These are phyloP conservation scores for Misgurnus anguillicaudatus DNA, from an alignment of 2,113 vertebrate species.

Conservation along the genomic window DNA sequence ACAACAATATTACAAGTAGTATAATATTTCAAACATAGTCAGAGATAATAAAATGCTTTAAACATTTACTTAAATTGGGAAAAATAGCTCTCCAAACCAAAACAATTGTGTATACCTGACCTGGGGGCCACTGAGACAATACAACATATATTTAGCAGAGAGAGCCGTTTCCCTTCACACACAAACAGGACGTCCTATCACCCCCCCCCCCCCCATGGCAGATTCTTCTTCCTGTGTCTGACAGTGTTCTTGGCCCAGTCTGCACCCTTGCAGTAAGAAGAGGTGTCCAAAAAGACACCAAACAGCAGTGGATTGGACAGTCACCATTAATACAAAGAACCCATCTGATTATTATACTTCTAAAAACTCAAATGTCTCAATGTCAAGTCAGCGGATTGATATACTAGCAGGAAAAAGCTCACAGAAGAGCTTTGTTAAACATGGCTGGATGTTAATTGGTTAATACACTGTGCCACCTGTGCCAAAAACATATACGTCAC, in stretches of 20 bases:
- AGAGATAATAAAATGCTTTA: not conserved
- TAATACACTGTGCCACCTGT: too few species aligned
- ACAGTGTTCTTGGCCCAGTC: slow-evolving; percentile 39
- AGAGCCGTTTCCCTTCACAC: slow-evolving; percentile 43
- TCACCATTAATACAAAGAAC: not conserved
- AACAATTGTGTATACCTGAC: slow-evolving; percentile 22
- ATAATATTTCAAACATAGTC: not conserved
- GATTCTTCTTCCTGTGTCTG: slow-evolving; percentile 53
- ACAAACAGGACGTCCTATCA: slow-evolving; percentile 57
- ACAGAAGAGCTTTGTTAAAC: too few species aligned
- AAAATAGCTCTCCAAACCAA: not conserved
- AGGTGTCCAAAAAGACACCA: not conserved
- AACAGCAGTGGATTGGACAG: slow-evolving; percentile 7
- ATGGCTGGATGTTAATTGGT: too few species aligned
- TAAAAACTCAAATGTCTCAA: too few species aligned
- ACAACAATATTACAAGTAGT: not conserved
- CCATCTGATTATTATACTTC: not conserved
- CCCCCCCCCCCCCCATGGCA: slow-evolving; percentile 1
- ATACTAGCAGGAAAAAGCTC: not conserved
- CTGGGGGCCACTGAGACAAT: slow-evolving; percentile 33
- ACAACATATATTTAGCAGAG: slow-evolving; percentile 46
- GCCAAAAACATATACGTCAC: not conserved
- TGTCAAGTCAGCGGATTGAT: not conserved
- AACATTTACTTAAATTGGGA: not conserved
- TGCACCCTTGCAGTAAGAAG: slow-evolving; percentile 16